phyloP scores from a whole-genome alignment of 2,113 vertebrate genomes.

The Lethenteron camtschaticum region DNA sequence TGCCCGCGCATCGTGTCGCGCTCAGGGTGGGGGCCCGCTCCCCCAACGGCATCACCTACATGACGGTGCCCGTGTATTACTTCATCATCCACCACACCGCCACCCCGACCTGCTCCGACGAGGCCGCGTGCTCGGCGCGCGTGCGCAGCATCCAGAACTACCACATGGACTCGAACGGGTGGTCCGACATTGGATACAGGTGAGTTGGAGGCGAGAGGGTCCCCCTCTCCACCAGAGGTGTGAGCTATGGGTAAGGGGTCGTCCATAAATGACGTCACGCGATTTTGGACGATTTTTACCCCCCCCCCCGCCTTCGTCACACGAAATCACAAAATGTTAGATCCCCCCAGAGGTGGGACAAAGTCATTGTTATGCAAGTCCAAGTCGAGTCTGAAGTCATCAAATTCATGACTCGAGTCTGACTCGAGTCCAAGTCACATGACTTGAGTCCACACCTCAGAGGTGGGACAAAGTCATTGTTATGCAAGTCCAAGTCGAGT shows the following conservation, averaged over 20 bases:
- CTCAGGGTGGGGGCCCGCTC: constrained; percentile 10
- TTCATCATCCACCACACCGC: constrained; percentile 12
- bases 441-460: no score
- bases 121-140: constrained; percentile 8
- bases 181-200: constrained; percentile 37
- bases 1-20: constrained; percentile 13
- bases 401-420: no score
- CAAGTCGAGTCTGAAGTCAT: no score
- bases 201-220: constrained; percentile 20
- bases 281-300: no score
- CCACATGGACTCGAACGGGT: constrained; percentile 17
- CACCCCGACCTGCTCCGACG: constrained; percentile 2
- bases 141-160: constrained; percentile 10
- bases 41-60: constrained; percentile 10
- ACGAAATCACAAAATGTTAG: no score
- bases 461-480: no score
- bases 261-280: no score
- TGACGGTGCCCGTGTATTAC: constrained; percentile 9
- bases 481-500: no score
- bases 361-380: no score
- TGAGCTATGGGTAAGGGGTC: background rate
- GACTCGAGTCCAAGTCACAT: no score
- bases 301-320: no score
- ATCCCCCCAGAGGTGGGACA: no score
- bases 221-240: background rate